Percentiles rank a stretch among this genome's conserved stretches.
Evolutionary conservation across 2,888 invertebrate species (phyloP).

Genomic region (Noctua comes): DNA sequence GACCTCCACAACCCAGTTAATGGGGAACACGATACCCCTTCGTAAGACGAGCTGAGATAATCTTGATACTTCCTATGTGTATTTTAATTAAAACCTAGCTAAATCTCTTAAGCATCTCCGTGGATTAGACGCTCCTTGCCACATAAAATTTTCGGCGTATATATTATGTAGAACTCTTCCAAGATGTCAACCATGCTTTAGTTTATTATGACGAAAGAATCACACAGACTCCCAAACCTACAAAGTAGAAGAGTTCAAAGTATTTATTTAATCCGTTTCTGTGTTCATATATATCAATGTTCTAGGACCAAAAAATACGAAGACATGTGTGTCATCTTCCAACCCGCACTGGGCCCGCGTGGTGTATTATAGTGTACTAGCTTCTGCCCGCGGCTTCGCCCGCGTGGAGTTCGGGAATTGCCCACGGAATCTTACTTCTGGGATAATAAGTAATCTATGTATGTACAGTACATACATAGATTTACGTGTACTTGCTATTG

Average conservation of each 20-base stretch:
- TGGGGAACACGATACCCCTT: not conserved
- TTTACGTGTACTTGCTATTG: too few relatives aligned
- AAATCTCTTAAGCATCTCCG: conserved; percentile 5
- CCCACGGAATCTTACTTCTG: too few relatives aligned
- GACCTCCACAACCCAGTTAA: not conserved
- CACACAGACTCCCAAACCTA: not conserved
- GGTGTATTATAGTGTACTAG: too few relatives aligned
- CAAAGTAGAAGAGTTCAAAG: not conserved
- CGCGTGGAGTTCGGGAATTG: too few relatives aligned
- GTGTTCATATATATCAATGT: too few relatives aligned
- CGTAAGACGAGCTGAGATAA: not conserved
- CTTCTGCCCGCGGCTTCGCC: too few relatives aligned
- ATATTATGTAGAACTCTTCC: not conserved
- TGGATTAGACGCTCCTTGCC: not conserved
- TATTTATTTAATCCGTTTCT: too few relatives aligned
- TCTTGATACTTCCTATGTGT: not conserved
- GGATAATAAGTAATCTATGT: too few relatives aligned
- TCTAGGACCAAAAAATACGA: too few relatives aligned
- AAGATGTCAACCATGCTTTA: not conserved
- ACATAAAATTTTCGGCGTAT: not conserved
- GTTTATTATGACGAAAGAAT: not conserved
- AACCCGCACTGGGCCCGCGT: too few relatives aligned
- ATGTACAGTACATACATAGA: too few relatives aligned
- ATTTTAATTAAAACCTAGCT: conserved; percentile 6
- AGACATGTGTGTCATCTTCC: too few relatives aligned